Evolutionary conservation across 2,888 invertebrate genomes (phyloP), one percentile per base, ranked within the genome.

Genomic region (Nemurella pictetii): DNA sequence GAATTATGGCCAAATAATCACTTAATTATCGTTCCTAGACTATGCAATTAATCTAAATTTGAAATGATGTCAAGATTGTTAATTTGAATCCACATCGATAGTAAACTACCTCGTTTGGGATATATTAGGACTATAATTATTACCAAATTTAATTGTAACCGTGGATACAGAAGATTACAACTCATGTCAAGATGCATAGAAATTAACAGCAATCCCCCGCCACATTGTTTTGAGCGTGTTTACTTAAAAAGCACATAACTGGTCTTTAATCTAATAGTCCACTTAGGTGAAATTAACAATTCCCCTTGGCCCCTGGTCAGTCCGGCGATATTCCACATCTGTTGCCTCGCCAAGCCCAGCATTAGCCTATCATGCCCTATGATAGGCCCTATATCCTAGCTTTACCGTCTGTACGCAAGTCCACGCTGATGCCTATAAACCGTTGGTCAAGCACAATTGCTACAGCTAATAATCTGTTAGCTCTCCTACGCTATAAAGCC

Each of bases 401-500:
- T 15, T 55, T 55, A 27, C 75, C 26, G 75, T 75, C n/a, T n/a
- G n/a, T n/a, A n/a, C n/a, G n/a, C n/a, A n/a, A n/a, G n/a, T n/a
- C 28, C 29, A 30, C 28, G 35, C n/a, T 20, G 26, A 35, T 0
- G 25, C 36, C 29, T 9, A 27, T 75, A 75, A 75, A 26, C 28
- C 75, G 12, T 12, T 75, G 75, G 75, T 75, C 75, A 75, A 75
- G 80, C n/a, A n/a, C n/a, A n/a, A n/a, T n/a, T n/a, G n/a, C n/a
- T n/a, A n/a, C n/a, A n/a, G n/a, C 35, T 81, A 81, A 81, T 81
- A 36, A 36, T 81, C 81, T 82, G 82, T 78, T 75, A 75, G 75
- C 27, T 55, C n/a, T n/a, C n/a, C n/a, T n/a, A n/a, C n/a, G n/a
- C n/a, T n/a, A n/a, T n/a, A n/a, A n/a, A n/a, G n/a, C 7, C 55